Evolutionary conservation across 2,797 vertebrate species (phyloP), one percentile per base, ranked within the genome.

Genomic region (Epinephelus coioides): DNA sequence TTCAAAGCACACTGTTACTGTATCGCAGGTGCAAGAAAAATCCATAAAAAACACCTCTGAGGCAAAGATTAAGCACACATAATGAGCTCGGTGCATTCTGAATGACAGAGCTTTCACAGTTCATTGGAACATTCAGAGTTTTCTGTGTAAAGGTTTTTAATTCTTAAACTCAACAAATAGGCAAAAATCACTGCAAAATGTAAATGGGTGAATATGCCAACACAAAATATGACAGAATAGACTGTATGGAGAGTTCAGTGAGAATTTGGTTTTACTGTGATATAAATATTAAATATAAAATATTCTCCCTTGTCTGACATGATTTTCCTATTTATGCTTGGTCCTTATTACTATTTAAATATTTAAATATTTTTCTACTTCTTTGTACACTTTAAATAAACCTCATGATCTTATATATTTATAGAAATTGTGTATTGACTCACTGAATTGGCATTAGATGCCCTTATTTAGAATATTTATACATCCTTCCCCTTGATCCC

Each of bases 11-110:
- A 21, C 19, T 14, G 23, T 40, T 34, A n/a, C 8, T 7, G 14
- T 50, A n/a, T 75, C 21, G 54, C 50, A 43, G 18, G 43, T 8
- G 21, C 21, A 56, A 44, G 30, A 50, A 49, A 23, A 30, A 68
- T 59, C 67, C 61, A 74, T 65, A 19, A 40, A 43, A 55, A 61
- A 65, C 38, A 55, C 27, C 3, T 27, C 10, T 4, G 6, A 73
- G 30, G 54, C n/a, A 47, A 59, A 25, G 38, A 57, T 56, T 62
- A 40, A 38, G 38, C 43, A 3, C 38, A 38, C 34, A 18, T 15
- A 57, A 60, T 67, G 55, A 63, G 25, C 38, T 50, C 30, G 62
- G 27, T 55, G 46, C 47, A 49, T 56, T 56, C 57, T 75, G 9
- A 50, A 69, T 63, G 38, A 49, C 19, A 19, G 9, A 14, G 56